These are phyloP conservation scores for Pogonognathellus flavescens DNA, from an alignment of 1,140 invertebrate genomes.

Conservation along the genomic window DNA sequence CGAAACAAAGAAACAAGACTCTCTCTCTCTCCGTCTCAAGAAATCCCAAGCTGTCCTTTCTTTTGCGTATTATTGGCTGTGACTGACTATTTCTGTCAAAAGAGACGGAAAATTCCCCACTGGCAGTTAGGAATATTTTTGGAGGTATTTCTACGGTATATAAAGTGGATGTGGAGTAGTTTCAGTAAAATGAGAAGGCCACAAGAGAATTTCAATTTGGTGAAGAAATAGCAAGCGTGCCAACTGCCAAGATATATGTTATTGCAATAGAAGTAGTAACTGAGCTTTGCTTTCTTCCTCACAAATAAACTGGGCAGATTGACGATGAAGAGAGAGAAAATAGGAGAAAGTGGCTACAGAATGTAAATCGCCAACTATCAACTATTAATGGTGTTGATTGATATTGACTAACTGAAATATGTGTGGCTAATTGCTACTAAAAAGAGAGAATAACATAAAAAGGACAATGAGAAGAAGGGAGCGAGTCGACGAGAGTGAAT, in stretches of 20 bases:
- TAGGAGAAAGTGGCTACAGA: slow-evolving; percentile 8
- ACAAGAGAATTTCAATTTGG: slow-evolving; percentile 6
- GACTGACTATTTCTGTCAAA: too few species aligned
- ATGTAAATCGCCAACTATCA: background rate
- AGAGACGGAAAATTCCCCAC: too few species aligned
- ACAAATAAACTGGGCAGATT: background rate
- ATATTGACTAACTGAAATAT: background rate
- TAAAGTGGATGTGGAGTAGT: background rate
- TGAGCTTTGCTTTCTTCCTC: background rate
- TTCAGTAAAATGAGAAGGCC: slow-evolving; percentile 9
- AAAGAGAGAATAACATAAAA: slow-evolving; percentile 7
- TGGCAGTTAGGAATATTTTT: too few species aligned
- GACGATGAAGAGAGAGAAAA: background rate
- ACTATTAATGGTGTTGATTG: background rate
- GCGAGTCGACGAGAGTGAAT: background rate
- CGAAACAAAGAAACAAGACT: too few species aligned
- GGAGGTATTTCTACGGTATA: background rate
- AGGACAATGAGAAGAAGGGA: slow-evolving; percentile 1
- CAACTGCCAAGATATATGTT: background rate
- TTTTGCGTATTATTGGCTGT: too few species aligned
- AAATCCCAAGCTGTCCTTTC: too few species aligned
- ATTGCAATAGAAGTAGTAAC: background rate
- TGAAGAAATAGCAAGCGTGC: background rate
- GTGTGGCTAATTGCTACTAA: background rate
- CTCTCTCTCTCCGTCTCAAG: too few species aligned